phyloP scores from a whole-genome alignment of 2,888 invertebrate genomes.

The Zygothrica quintamaculata region DNA sequence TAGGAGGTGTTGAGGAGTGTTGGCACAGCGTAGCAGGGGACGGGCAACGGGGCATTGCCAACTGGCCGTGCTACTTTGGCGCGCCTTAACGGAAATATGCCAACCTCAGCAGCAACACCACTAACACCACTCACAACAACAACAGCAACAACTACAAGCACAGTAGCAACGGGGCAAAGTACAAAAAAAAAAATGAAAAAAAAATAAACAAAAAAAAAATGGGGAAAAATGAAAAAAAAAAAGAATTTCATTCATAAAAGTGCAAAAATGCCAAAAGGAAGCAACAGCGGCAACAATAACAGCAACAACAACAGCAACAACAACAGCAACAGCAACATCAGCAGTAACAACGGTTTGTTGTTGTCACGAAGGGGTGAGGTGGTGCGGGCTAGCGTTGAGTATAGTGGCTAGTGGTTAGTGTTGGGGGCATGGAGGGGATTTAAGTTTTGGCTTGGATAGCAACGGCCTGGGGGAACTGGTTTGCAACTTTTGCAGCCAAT shows the following conservation, averaged over 20 bases:
- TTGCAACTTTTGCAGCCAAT: conserved; percentile 53
- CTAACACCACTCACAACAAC: conserved; percentile 34
- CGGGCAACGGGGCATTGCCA: conserved; percentile 21
- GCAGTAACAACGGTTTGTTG: conserved; percentile 19
- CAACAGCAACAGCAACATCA: conserved; percentile 39
- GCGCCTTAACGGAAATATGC: conserved; percentile 76
- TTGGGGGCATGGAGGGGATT: not conserved
- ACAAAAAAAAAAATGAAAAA: conserved; percentile 28
- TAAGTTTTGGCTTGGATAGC: conserved; percentile 36
- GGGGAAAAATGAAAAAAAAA: conserved; percentile 14
- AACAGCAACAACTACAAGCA: conserved; percentile 19
- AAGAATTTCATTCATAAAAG: conserved; percentile 77
- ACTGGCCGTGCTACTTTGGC: conserved; percentile 75
- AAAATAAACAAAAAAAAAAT: conserved; percentile 7
- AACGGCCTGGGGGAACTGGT: conserved; percentile 41
- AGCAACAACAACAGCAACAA: conserved; percentile 33
- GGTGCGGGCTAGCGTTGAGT: not conserved
- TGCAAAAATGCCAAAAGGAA: conserved; percentile 75
- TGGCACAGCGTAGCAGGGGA: not conserved
- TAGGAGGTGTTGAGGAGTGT: not conserved
- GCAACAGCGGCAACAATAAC: conserved; percentile 50
- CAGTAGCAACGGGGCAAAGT: conserved; percentile 3
- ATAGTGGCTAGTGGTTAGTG: not conserved
- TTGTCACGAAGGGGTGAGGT: not conserved
- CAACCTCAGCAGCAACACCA: conserved; percentile 63